phyloP scores from a whole-genome alignment of 2,888 invertebrate species.

The Crematogaster levior region DNA sequence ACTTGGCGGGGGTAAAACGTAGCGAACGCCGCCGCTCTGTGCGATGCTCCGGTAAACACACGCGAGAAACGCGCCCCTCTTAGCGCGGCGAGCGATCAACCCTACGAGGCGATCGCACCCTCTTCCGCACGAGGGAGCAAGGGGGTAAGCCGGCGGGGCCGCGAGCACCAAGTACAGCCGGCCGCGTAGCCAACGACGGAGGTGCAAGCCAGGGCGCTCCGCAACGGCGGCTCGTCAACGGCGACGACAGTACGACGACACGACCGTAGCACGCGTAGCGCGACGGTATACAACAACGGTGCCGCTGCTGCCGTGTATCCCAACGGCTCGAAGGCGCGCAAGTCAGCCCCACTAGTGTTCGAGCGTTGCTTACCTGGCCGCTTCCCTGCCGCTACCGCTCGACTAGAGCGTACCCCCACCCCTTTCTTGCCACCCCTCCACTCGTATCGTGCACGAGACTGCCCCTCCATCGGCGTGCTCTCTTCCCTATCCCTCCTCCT shows the following conservation, averaged over 20 bases:
- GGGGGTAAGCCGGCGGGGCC: not conserved
- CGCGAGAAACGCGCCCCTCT: constrained; percentile 10
- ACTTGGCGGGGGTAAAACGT: constrained; percentile 53
- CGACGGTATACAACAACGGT: constrained; percentile 62
- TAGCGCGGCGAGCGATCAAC: constrained; percentile 27
- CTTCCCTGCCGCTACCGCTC: constrained; percentile 77
- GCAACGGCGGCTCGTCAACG: not conserved
- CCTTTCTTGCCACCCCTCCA: constrained; percentile 78
- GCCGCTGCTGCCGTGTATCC: constrained; percentile 59
- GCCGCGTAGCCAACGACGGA: not conserved
- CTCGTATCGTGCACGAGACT: constrained; percentile 80
- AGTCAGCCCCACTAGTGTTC: constrained; percentile 84
- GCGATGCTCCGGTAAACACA: not conserved
- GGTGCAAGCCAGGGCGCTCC: constrained; percentile 39
- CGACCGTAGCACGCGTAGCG: constrained; percentile 66
- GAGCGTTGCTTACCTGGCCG: constrained; percentile 83
- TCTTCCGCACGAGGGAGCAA: not conserved
- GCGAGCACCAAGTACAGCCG: not conserved
- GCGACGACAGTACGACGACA: constrained; percentile 58
- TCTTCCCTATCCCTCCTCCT: constrained; percentile 43
- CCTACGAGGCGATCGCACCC: constrained; percentile 23
- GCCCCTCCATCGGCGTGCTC: constrained; percentile 75
- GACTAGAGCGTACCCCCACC: constrained; percentile 82
- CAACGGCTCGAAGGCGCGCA: constrained; percentile 81
- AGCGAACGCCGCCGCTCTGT: not conserved